These are phyloP conservation scores for Drosophila anceps DNA, from an alignment of 2,888 invertebrate genomes.

Conservation along the genomic window DNA sequence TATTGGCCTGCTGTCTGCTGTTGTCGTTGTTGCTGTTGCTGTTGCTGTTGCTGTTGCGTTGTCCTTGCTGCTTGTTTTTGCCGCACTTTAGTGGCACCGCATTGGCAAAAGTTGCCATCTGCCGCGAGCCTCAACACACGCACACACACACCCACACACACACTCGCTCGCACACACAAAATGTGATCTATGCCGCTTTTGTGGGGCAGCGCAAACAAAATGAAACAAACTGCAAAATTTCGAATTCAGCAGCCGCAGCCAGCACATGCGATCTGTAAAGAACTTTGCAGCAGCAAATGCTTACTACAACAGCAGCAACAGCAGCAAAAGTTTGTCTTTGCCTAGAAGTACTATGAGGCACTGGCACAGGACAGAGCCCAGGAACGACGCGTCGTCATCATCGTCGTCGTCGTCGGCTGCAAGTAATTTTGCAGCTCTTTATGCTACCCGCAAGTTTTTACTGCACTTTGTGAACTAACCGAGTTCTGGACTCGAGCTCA, in stretches of 20 bases:
- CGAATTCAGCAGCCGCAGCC: constrained; percentile 77
- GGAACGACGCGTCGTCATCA: constrained; percentile 31
- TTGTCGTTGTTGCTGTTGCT: constrained; percentile 1
- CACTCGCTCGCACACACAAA: constrained; percentile 28
- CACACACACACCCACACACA: constrained; percentile 9
- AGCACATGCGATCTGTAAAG: constrained; percentile 71
- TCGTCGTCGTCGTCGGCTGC: constrained; percentile 42
- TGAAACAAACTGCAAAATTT: constrained; percentile 71
- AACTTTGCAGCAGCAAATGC: constrained; percentile 56
- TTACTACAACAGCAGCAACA: constrained; percentile 12
- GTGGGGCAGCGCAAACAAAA: constrained; percentile 57
- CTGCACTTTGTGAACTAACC: constrained; percentile 75
- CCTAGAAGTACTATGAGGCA: constrained; percentile 18
- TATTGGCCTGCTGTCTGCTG: constrained; percentile 38
- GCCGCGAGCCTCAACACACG: constrained; percentile 55
- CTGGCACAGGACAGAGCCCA: constrained; percentile 35
- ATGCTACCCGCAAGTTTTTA: constrained; percentile 81
- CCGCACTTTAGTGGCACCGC: constrained; percentile 71
- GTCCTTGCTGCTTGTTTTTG: constrained; percentile 64
- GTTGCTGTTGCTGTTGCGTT: constrained; percentile 28
- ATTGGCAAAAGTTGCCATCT: constrained; percentile 72
- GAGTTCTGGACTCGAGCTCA: constrained; percentile 44
- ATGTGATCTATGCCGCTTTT: constrained; percentile 78
- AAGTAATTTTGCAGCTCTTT: constrained; percentile 76
- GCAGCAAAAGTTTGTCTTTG: constrained; percentile 74